These are phyloP conservation scores for Mycteria americana DNA, from an alignment of 2,797 vertebrate genomes.

Conservation along the genomic window DNA sequence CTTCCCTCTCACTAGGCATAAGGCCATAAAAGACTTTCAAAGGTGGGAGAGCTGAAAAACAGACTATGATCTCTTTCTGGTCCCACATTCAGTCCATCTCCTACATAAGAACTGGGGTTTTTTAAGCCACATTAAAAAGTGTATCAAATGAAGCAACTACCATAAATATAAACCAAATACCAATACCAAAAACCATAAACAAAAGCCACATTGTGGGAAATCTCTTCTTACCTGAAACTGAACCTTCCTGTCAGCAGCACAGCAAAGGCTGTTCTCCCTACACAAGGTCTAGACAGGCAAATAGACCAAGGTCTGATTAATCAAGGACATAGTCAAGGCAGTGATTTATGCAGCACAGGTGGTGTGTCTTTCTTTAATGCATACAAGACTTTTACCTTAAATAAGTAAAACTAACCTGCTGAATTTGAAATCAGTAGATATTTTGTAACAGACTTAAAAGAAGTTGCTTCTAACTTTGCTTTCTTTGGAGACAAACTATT, in stretches of 20 bases:
- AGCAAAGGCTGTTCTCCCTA: neutral
- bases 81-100: neutral
- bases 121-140: neutral
- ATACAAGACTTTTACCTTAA: neutral
- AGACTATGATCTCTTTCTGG: neutral
- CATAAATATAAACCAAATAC: neutral
- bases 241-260: neutral
- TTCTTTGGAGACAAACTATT: neutral
- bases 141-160: neutral
- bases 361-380: neutral
- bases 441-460: neutral
- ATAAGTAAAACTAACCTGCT: neutral
- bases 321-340: neutral
- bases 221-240: neutral
- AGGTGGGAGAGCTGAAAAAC: neutral
- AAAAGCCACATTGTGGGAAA: neutral
- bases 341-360: neutral
- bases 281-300: neutral
- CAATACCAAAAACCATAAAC: neutral
- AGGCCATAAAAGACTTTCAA: neutral
- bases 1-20: neutral
- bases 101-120: rapidly evolving
- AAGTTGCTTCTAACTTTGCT: neutral
- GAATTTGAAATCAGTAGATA: neutral
- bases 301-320: neutral